Base-by-base conservation (phyloP, 2,888 invertebrate genomes). In the Cyclophora albipunctata region DNA sequence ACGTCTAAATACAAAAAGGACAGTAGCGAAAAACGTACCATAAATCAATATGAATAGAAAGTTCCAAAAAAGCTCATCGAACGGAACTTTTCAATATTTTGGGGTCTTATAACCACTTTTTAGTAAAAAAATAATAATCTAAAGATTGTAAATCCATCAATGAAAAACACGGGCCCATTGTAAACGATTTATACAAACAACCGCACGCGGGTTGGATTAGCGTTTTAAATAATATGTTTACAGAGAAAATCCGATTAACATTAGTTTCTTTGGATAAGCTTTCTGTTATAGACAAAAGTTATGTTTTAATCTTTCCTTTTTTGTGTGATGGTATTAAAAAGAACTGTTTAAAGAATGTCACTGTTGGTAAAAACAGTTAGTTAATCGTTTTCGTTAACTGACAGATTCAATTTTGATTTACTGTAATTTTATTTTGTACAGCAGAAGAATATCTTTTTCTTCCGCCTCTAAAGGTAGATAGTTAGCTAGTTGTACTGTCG, bases 211-310 rank as follows among this genome's bases (percentile, higher is more conserved):
- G 73, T 68, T 73, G 79, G 76, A 80, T 82, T 78, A 58, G 67
- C 58, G 48, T 67, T 67, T 63, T 53, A 63, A 73, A 81, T 79
- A 83, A 81, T 75, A 75, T 70, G 67, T 73, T 78, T 75, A 80
- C 76, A 78, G 71, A 73, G 75, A 69, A 78, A 82, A 84, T 82
- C 78, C 77, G 80, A 81, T 84, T 84, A 83, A 68, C 74, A 76
- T 72, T 68, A 67, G 68, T 78, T 71, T 64, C 53, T 64, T 65
- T 66, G 66, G 69, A 66, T 70, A 69, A 71, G 64, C 69, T 57
- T 42, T 48, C 68, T 65, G 69, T 77, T 71, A 75, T 74, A 75
- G 71, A 79, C 75, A 75, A 73, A 63, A 58, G 46, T 43, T 46
- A 41, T 50, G 63, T 62, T 64, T 71, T 74, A 71, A 37, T 60